These are phyloP conservation scores for Nesidiocoris tenuis DNA, from an alignment of 2,888 invertebrate species.

Conservation along the genomic window DNA sequence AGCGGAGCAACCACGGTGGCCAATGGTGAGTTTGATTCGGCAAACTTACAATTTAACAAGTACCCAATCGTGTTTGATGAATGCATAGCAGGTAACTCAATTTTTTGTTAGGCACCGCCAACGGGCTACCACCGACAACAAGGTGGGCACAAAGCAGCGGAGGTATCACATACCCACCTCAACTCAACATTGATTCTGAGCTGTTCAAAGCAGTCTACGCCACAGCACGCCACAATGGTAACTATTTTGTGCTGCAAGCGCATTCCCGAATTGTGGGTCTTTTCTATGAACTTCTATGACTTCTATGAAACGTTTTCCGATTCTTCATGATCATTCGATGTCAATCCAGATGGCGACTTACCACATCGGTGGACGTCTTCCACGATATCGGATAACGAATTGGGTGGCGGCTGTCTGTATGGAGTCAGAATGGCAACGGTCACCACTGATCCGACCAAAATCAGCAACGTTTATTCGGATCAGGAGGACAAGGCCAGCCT, in stretches of 20 bases:
- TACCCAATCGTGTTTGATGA: too few relatives aligned
- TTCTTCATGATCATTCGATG: too few relatives aligned
- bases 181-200: slow-evolving; percentile 65
- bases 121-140: slow-evolving; percentile 5
- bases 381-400: slow-evolving; percentile 73
- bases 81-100: too few relatives aligned
- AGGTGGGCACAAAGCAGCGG: slow-evolving; percentile 31
- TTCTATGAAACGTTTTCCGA: too few relatives aligned
- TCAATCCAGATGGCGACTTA: slow-evolving; percentile 39
- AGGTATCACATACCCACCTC: slow-evolving; percentile 58
- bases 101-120: slow-evolving; percentile 17
- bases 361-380: slow-evolving; percentile 53
- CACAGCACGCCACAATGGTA: slow-evolving; percentile 26
- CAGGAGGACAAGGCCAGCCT: slow-evolving; percentile 59
- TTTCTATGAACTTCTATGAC: too few relatives aligned
- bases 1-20: slow-evolving; percentile 10
- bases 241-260: too few relatives aligned
- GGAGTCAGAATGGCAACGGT: neutral
- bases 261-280: too few relatives aligned
- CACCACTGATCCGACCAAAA: slow-evolving; percentile 36
- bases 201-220: slow-evolving; percentile 66
- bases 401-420: slow-evolving; percentile 25
- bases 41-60: neutral
- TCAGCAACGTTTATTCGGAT: slow-evolving; percentile 50
- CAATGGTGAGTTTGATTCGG: slow-evolving; percentile 15